Evolutionary conservation across 1,140 invertebrate genomes (phyloP).

Genomic region (Sesamia nonagrioides): DNA sequence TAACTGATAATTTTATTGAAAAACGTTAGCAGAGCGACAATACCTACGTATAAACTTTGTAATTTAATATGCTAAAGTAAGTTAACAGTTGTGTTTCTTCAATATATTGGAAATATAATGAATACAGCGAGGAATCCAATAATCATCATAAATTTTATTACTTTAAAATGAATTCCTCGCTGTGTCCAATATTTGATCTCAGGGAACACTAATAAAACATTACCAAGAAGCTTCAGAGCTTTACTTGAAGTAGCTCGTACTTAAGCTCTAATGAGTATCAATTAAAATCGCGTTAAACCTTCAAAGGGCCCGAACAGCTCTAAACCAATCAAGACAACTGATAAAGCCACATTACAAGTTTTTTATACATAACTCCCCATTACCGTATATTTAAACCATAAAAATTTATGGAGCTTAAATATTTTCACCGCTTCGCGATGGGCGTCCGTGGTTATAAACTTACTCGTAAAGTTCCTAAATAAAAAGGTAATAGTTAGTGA

Average conservation of each 20-base stretch:
- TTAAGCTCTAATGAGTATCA: conserved; percentile 47
- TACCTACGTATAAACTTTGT: neutral
- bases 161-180: conserved; percentile 7
- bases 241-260: conserved; percentile 21
- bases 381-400: conserved; percentile 67
- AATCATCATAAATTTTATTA: conserved; percentile 10
- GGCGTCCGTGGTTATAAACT: conserved; percentile 60
- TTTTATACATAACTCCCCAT: conserved; percentile 60
- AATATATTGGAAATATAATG: neutral
- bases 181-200: conserved; percentile 24
- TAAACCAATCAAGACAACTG: conserved; percentile 54
- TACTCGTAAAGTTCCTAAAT: conserved; percentile 58
- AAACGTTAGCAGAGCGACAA: neutral
- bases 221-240: neutral
- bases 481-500: conserved; percentile 56
- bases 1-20: neutral
- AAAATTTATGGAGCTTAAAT: conserved; percentile 78
- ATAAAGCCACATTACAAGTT: conserved; percentile 62
- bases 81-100: neutral
- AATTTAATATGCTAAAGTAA: neutral
- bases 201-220: conserved; percentile 22
- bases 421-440: conserved; percentile 69
- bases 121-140: neutral
- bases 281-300: conserved; percentile 57
- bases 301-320: conserved; percentile 52